These are phyloP conservation scores for Pandemis corylana DNA, from an alignment of 2,888 invertebrate genomes.

Conservation along the genomic window DNA sequence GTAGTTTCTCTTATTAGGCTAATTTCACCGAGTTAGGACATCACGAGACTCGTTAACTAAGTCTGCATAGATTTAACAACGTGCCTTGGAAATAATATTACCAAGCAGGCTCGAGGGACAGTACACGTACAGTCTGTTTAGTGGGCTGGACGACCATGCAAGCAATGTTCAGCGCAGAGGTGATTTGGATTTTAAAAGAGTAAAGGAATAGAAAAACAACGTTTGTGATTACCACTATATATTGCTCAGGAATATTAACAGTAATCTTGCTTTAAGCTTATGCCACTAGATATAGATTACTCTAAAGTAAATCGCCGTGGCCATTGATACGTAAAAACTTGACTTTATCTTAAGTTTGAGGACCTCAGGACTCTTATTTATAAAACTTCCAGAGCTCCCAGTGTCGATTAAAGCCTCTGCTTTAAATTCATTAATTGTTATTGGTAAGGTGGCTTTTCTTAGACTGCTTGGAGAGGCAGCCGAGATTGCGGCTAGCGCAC, in stretches of 20 bases:
- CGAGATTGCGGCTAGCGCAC: neutral
- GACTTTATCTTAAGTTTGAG: too few relatives aligned
- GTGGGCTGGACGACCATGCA: too few relatives aligned
- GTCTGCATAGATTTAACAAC: slow-evolving; percentile 8
- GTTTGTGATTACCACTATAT: too few relatives aligned
- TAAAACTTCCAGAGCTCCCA: neutral
- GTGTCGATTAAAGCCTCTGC: neutral
- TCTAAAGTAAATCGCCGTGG: too few relatives aligned
- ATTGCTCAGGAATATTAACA: too few relatives aligned
- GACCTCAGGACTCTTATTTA: neutral
- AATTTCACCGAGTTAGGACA: slow-evolving; percentile 16
- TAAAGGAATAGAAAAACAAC: too few relatives aligned
- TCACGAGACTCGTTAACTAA: slow-evolving; percentile 10
- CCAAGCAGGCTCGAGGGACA: neutral
- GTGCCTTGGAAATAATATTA: slow-evolving; percentile 8
- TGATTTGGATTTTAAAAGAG: too few relatives aligned
- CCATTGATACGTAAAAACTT: too few relatives aligned
- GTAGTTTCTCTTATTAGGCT: slow-evolving; percentile 13
- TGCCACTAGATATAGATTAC: too few relatives aligned
- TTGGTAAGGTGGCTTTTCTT: neutral
- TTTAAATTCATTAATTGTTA: neutral
- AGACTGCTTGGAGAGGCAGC: neutral
- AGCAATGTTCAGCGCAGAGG: too few relatives aligned
- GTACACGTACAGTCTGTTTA: too few relatives aligned
- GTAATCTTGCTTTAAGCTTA: too few relatives aligned